Base-by-base conservation (phyloP, 2,797 vertebrate species). In the Anabas testudineus region DNA sequence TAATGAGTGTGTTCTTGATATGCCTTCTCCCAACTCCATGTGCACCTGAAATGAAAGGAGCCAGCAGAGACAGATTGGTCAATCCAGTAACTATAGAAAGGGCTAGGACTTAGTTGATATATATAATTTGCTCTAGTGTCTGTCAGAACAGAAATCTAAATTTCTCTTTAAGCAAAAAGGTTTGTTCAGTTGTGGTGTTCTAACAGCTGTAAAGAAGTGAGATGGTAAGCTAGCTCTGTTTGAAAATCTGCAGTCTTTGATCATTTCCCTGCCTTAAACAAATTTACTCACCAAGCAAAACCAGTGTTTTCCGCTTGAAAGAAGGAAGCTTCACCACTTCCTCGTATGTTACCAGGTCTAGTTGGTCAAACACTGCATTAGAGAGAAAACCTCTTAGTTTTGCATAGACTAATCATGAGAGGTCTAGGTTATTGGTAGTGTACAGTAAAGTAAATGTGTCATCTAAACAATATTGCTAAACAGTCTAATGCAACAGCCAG, bases 1-100 rank as follows among this genome's bases (percentile, higher is more conserved):
- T 97, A 81, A 99, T 99, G 78, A 99, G 95, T 3, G 98, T 99
- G 89, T 99, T 99, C 91, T 99, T 99, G 93, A 99, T 99, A 93
- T 99, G 98, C 92, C 98, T 95, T 88, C 98, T 95, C 39, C 98
- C 98, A 34, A 99, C 98, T 75, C 98, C 98, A 8, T 99, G 98
- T 14, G 98, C 97, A 88, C 97, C 97, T 99, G 87, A 41, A 41
- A 69, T 3, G 2, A 9, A 42, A 54, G 39, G 5, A 74, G 3
- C 79, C 15, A 42, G 34, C 34, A 51, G 8, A 73, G 26, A 37
- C 18, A 58, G n/a, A 0, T 13, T 3, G 42, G 12, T 32, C 10
- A 22, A 3, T 22, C 13, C 34, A 43, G 48, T 19, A 36, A 4
- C 1, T 13, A 14, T 2, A 51, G 5, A 43, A 15, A 43, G 28